Percentiles rank a stretch among this genome's conserved stretches.
These are phyloP conservation scores for Coelopa frigida DNA, from an alignment of 1,140 invertebrate genomes.

Conservation along the genomic window DNA sequence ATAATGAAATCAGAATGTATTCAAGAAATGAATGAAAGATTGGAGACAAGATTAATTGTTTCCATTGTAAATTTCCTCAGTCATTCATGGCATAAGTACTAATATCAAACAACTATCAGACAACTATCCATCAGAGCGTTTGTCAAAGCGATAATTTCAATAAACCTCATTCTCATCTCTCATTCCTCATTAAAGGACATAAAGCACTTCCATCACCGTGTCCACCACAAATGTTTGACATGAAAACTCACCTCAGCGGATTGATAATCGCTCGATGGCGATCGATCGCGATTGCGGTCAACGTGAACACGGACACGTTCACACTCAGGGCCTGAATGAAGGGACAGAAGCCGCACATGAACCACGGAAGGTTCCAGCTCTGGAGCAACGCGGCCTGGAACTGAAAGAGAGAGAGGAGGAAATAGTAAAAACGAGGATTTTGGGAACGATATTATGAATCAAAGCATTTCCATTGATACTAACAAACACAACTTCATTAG, in stretches of 20 bases:
- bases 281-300: conserved; percentile 74
- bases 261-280: conserved; percentile 64
- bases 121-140: no score
- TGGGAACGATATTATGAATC: background rate
- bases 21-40: no score
- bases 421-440: conserved; percentile 2
- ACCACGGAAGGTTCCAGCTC: conserved; percentile 71
- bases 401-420: conserved; percentile 41
- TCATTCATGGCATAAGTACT: no score
- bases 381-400: conserved; percentile 77
- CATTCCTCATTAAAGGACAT: no score
- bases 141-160: no score
- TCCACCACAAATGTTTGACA: no score
- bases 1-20: no score
- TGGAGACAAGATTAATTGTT: no score
- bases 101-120: no score
- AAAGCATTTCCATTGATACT: background rate
- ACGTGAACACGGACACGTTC: conserved; percentile 73
- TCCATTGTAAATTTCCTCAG: no score
- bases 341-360: conserved; percentile 77
- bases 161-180: no score
- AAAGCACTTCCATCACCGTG: no score
- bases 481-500: background rate
- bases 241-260: conserved; percentile 53
- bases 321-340: conserved; percentile 72